Percentiles rank a stretch among this genome's conserved stretches.
Conservation (phyloP, 2,797 vertebrate genomes). For the Cynopterus sphinx region DNA sequence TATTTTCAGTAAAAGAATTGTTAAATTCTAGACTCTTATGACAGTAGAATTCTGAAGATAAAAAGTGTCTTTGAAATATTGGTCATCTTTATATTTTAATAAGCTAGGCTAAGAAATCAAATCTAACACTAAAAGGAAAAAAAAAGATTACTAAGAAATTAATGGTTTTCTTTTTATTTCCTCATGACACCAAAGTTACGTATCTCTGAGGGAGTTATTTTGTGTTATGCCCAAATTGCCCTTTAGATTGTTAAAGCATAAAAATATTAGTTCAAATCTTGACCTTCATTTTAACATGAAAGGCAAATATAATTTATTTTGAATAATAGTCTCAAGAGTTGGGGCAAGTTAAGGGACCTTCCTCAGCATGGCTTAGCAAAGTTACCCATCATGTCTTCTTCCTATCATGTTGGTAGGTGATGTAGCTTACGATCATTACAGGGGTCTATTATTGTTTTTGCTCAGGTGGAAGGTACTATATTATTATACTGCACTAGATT, state of each 20-base stretch:
- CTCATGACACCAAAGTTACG: neutral
- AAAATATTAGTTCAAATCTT: neutral
- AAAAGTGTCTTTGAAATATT: slow-evolving; percentile 5
- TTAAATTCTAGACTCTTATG: neutral
- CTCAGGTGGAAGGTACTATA: neutral
- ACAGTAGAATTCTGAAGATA: neutral
- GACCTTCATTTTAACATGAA: slow-evolving; percentile 14
- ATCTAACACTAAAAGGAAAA: neutral
- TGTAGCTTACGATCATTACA: neutral
- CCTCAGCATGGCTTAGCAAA: neutral
- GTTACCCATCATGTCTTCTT: neutral
- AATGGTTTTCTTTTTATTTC: neutral
- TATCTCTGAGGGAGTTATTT: neutral
- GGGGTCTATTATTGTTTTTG: neutral
- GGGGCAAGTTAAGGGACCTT: neutral
- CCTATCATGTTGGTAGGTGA: neutral
- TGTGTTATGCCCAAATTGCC: neutral
- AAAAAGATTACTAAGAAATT: neutral
- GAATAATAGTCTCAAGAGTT: neutral
- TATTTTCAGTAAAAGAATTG: neutral
- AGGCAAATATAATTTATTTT: slow-evolving; percentile 22
- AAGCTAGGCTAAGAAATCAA: slow-evolving; percentile 17
- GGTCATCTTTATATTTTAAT: slow-evolving; percentile 8
- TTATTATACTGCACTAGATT: neutral
- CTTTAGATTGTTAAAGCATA: neutral